Evolutionary conservation across 2,888 invertebrate genomes (phyloP), one percentile per base, ranked within the genome.

Genomic region (Nezara viridula): DNA sequence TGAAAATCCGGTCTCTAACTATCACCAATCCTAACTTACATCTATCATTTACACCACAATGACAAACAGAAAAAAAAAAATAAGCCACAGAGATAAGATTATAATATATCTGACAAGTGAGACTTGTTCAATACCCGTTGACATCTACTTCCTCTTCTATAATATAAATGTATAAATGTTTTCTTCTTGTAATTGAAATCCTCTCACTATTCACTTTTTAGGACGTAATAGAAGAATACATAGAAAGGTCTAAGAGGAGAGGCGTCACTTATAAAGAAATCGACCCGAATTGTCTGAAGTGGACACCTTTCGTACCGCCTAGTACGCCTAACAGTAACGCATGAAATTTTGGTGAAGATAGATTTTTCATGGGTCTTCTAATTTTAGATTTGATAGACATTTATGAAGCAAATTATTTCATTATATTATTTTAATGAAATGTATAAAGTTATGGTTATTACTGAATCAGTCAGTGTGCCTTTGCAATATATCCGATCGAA

Each of bases 221-320:
- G 96, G 98, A 98, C 93, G 96, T 98, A 90, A 95, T 98, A 91
- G 98, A 98, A 92, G 98, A 98, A 92, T 98, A 97, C 93, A 95
- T 96, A 89, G 97, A 98, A 89, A 95, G 98, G 89, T 96, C 96
- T 91, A 95, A 96, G 92, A 94, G 95, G 87, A 94, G 96, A 66
- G 96, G 96, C 81, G 93, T 94, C 40, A 95, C 96, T 92, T 96
- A 96, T 92, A 97, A 97, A 92, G 96, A 96, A 94, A 98, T 98
- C 92, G 98, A 98, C 94, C 95, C 96, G 89, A 94, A 95, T 91
- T 97, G 96, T 94, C 94, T 98, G 93, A 96, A 97, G 92, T 98
- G 98, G 98, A 96, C 95, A 93, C 97, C 97, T 47, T 96, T 95
- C 92, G 95, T 91, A 40, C 91, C 91, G 85, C 91, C 92, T 4